These are phyloP conservation scores for Mandrillus leucophaeus DNA, from an alignment of 2,113 vertebrate species.

Conservation along the genomic window DNA sequence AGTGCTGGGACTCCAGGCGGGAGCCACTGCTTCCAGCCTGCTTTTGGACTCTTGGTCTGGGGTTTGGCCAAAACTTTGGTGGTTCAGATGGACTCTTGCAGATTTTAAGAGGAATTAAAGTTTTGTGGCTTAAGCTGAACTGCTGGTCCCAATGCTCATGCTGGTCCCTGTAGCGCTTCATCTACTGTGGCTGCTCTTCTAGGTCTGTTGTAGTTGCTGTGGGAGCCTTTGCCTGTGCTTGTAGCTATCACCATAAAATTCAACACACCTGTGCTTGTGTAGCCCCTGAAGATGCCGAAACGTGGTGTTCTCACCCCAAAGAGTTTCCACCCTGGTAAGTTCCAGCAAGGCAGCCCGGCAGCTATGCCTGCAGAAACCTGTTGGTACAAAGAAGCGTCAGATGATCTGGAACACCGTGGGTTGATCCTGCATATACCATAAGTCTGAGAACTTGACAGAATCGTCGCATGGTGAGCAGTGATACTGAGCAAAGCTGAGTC, in stretches of 20 bases:
- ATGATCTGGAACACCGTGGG: neutral
- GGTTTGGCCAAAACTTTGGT: neutral
- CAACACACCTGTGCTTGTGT: accelerated
- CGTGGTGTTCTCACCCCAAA: neutral
- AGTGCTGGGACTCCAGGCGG: too few relatives aligned
- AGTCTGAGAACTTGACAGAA: slow-evolving; percentile 59
- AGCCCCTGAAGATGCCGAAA: neutral
- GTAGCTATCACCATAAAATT: neutral
- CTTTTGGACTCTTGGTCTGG: neutral
- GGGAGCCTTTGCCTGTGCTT: neutral
- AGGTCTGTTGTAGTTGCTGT: neutral
- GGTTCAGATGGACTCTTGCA: too few relatives aligned
- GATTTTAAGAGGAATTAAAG: accelerated
- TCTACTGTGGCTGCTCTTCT: neutral
- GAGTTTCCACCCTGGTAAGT: neutral
- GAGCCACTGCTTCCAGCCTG: too few relatives aligned
- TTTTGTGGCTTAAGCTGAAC: neutral
- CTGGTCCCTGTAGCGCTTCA: neutral
- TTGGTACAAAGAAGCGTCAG: too few relatives aligned
- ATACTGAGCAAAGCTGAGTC: slow-evolving; percentile 44
- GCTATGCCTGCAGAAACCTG: accelerated
- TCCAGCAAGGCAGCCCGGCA: neutral
- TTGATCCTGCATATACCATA: neutral
- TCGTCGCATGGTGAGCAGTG: neutral
- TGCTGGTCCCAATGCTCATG: too few relatives aligned